phyloP scores from a whole-genome alignment of 2,797 vertebrate species.

The Malacoctenus gilli region DNA sequence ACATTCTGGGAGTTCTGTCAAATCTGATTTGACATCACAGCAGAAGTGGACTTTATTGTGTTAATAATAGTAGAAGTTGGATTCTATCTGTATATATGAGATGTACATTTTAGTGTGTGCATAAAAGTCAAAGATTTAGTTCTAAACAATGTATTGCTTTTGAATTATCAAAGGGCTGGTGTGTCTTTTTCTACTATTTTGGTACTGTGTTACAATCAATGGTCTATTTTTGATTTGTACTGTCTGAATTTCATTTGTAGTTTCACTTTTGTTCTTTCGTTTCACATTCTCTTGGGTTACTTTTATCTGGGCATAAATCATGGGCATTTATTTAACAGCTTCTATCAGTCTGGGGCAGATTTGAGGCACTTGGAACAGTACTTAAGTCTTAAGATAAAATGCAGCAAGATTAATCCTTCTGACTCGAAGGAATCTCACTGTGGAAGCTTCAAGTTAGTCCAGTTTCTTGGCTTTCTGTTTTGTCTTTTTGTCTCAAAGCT shows the following conservation, averaged over 20 bases:
- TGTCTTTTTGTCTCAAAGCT: constrained; percentile 19
- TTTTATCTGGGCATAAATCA: constrained; percentile 47
- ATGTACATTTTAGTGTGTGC: constrained; percentile 59
- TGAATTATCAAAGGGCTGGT: constrained; percentile 78
- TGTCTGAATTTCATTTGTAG: too few species aligned
- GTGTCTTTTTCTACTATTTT: constrained; percentile 69
- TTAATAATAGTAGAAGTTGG: constrained; percentile 47
- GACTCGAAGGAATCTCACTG: too few species aligned
- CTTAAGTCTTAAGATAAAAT: constrained; percentile 27
- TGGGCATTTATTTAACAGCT: constrained; percentile 72
- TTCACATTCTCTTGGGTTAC: constrained; percentile 48
- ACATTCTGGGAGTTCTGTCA: constrained; percentile 34
- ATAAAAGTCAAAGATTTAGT: constrained; percentile 48
- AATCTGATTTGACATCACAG: constrained; percentile 29
- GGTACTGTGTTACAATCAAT: constrained; percentile 77
- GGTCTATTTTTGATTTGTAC: constrained; percentile 64
- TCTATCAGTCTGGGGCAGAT: constrained; percentile 33
- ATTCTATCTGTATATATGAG: constrained; percentile 63
- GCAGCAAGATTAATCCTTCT: too few species aligned
- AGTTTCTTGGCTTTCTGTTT: constrained; percentile 7
- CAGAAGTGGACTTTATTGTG: constrained; percentile 26
- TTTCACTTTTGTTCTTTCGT: constrained; percentile 60
- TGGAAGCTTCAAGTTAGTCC: constrained; percentile 6
- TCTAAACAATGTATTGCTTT: constrained; percentile 46
- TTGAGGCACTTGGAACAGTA: constrained; percentile 35